Percentiles rank a stretch among this genome's conserved stretches.
Conservation (phyloP, 2,888 invertebrate species). For the Chrysomela aeneicollis region DNA sequence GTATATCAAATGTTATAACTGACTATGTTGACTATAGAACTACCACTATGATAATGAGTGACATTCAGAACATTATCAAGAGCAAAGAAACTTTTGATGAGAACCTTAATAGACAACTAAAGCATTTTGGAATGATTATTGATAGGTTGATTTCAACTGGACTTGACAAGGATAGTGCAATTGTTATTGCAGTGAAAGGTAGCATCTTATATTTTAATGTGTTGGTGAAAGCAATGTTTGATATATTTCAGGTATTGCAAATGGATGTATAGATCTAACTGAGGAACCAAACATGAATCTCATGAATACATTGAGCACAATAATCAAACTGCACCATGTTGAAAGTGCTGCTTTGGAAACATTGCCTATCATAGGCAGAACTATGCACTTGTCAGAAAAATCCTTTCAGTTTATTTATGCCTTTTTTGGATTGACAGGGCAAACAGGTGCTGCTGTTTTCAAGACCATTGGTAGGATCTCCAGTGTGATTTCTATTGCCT, state of each 20-base stretch:
- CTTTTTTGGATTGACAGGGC: constrained; percentile 42
- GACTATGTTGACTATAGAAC: constrained; percentile 45
- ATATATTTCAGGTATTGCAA: constrained; percentile 38
- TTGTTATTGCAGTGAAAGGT: constrained; percentile 44
- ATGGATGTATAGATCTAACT: constrained; percentile 44
- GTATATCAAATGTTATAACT: constrained; percentile 41
- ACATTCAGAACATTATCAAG: constrained; percentile 40
- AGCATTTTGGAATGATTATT: constrained; percentile 42
- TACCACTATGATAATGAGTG: constrained; percentile 40
- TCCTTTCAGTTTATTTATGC: constrained; percentile 44
- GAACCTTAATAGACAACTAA: constrained; percentile 39
- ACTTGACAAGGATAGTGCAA: constrained; percentile 38
- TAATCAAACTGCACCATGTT: constrained; percentile 41
- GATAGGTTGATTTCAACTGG: constrained; percentile 40
- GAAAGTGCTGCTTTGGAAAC: constrained; percentile 41
- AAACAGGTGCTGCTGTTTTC: constrained; percentile 30
- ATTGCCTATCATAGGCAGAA: constrained; percentile 42
- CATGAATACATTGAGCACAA: constrained; percentile 38
- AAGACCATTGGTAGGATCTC: constrained; percentile 38
- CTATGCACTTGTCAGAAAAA: constrained; percentile 45
- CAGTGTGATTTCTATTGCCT: constrained; percentile 42
- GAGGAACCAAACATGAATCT: constrained; percentile 43
- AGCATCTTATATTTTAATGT: constrained; percentile 4
- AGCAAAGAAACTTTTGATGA: constrained; percentile 43
- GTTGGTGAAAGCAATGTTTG: neutral